Evolutionary conservation across 2,888 invertebrate species (phyloP), one percentile per base, ranked within the genome.

Genomic region (Drosophila ustulata): DNA sequence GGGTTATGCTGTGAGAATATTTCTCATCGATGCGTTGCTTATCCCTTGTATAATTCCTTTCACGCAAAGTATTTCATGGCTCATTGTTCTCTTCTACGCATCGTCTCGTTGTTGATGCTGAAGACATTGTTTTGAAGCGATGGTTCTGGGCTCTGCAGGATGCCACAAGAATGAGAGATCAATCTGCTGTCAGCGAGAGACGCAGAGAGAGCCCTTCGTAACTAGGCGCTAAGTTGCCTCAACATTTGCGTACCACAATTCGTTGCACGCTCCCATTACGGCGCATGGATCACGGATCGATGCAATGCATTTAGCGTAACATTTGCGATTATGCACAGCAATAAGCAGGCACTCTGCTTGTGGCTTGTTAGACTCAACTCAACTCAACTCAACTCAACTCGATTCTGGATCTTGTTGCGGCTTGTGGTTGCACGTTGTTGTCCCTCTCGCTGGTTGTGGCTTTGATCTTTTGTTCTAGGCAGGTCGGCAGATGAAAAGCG

Each of bases 401-500:
- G 23, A 43, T 23, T 11, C 39, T 13, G 13, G 39, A 23, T 46
- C 11, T 26, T 30, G 18, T 47, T 46, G 9, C 11, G n/a, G 2
- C 32, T 34, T 13, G 32, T 53, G 28, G 41, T 41, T 30, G 30
- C 28, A 18, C 28, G 28, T 7, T 30, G 18, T 18, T 18, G 1
- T 18, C 7, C 30, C 1, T 0, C 6, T 32, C 11, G 8, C 4
- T 6, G 1, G 9, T 46, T 23, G 28, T 37, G 45, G 46, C 64
- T 75, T 73, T 78, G 65, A 65, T 76, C 69, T 76, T 78, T 77
- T 72, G 67, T 72, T 72, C 65, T 50, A 50, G 65, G 72, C 30
- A 47, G 28, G 59, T 63, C 81, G 87, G 85, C 49, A 61, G 47
- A 76, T 88, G 49, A 82, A 82, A 88, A 82, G 41, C 66, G 88